Evolutionary conservation across 1,140 invertebrate species (phyloP).

Genomic region (Augochlora pura): DNA sequence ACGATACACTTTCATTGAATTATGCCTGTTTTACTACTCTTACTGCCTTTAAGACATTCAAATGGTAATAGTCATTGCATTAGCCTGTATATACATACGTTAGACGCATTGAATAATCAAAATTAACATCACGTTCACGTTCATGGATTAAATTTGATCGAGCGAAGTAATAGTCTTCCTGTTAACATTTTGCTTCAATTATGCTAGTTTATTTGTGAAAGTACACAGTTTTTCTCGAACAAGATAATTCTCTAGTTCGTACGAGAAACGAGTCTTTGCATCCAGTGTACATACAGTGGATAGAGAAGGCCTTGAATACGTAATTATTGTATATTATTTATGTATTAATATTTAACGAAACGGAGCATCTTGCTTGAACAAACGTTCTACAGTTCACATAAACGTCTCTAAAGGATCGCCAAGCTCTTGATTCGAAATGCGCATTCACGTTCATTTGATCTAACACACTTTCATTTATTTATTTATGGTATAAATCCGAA

Average conservation of each 20-base stretch:
- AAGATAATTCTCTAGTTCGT: conserved; percentile 15
- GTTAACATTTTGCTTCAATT: conserved; percentile 13
- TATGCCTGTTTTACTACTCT: not conserved
- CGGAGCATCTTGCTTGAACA: conserved; percentile 40
- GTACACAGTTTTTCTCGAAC: not conserved
- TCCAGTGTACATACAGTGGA: conserved; percentile 15
- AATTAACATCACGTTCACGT: conserved; percentile 32
- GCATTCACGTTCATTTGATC: not conserved
- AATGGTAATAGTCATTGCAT: not conserved
- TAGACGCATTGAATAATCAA: conserved; percentile 31
- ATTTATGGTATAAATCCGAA: not conserved
- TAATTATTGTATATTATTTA: conserved; percentile 39
- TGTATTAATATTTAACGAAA: conserved; percentile 35
- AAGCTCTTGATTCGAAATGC: not conserved
- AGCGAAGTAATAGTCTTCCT: conserved; percentile 32
- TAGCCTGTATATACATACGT: conserved; percentile 8
- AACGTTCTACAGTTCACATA: not conserved
- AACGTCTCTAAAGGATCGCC: not conserved
- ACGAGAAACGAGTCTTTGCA: conserved; percentile 27
- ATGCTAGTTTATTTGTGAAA: conserved; percentile 16
- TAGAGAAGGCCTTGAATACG: conserved; percentile 12
- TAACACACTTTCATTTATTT: not conserved
- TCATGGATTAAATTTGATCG: conserved; percentile 41
- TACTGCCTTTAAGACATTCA: not conserved
- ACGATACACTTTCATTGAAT: conserved; percentile 23